These are phyloP conservation scores for Ondatra zibethicus DNA, from an alignment of 2,113 vertebrate species.

Conservation along the genomic window DNA sequence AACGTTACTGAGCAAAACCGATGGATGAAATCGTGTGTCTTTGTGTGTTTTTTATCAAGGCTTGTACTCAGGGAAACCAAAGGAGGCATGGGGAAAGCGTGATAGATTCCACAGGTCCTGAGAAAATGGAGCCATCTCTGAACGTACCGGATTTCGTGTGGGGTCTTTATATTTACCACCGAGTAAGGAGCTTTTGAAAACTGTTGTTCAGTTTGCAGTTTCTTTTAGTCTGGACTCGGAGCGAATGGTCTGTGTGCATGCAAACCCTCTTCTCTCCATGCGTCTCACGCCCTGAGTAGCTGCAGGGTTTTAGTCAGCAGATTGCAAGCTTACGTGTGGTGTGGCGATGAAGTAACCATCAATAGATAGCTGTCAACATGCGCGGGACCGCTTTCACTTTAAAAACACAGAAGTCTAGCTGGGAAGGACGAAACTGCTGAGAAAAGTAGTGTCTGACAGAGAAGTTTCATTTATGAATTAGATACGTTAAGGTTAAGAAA, in stretches of 20 bases:
- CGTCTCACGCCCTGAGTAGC: constrained; percentile 11
- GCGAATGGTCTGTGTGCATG: constrained; percentile 77
- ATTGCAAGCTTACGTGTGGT: constrained; percentile 1
- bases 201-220: constrained; percentile 75
- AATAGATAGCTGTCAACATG: background rate
- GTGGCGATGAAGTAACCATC: background rate
- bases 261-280: background rate
- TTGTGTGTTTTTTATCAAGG: constrained; percentile 68
- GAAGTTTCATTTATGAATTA: constrained; percentile 44
- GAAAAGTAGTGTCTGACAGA: constrained; percentile 18
- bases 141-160: constrained; percentile 30
- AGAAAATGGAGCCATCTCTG: constrained; percentile 68
- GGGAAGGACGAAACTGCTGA: constrained; percentile 19
- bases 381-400: background rate
- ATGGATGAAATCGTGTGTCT: constrained; percentile 83
- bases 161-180: constrained; percentile 59
- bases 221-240: constrained; percentile 42
- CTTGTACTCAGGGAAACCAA: constrained; percentile 83
- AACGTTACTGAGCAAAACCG: constrained; percentile 88
- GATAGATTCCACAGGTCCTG: constrained; percentile 78
- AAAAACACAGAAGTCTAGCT: constrained; percentile 51
- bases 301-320: constrained; percentile 51
- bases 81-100: constrained; percentile 80
- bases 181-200: constrained; percentile 79
- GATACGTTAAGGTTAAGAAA: constrained; percentile 1